phyloP scores from a whole-genome alignment of 1,140 invertebrate genomes.

The Drosophila pachea region DNA sequence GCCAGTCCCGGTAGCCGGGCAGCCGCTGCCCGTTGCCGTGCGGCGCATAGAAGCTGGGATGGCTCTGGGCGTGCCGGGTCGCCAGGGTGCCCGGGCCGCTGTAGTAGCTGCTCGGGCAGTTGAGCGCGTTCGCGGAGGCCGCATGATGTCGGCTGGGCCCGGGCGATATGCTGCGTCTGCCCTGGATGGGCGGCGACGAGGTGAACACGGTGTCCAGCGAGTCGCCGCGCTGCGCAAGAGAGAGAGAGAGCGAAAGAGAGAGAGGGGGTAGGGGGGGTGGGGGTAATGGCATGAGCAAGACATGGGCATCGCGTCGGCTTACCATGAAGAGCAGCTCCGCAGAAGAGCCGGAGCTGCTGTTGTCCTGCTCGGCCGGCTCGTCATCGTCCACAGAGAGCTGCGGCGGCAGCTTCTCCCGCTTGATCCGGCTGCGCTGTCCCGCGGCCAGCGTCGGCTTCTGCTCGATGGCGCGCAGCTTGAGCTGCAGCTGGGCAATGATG shows the following conservation, averaged over 20 bases:
- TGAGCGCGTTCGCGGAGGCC: constrained; percentile 62
- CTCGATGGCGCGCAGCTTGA: constrained; percentile 70
- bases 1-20: constrained; percentile 54
- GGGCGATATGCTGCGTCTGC: constrained; percentile 56
- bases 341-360: constrained; percentile 79
- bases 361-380: constrained; percentile 75
- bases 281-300: neutral
- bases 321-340: constrained; percentile 80
- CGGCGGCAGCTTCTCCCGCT: constrained; percentile 55
- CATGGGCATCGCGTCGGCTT: constrained; percentile 9
- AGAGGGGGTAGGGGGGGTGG: neutral
- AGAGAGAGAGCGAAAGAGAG: neutral
- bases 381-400: constrained; percentile 66
- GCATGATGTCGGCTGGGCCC: constrained; percentile 62
- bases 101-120: constrained; percentile 66
- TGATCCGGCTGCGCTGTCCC: constrained; percentile 34
- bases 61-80: constrained; percentile 59
- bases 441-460: constrained; percentile 35
- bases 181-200: constrained; percentile 80
- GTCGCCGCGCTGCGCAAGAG: constrained; percentile 80
- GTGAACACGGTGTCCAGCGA: constrained; percentile 82
- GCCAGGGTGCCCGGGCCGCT: constrained; percentile 52
- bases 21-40: constrained; percentile 48
- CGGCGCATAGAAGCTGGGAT: constrained; percentile 62
- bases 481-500: constrained; percentile 87